These are phyloP conservation scores for Cygnus buccinator DNA, from an alignment of 2,113 vertebrate species.

Conservation along the genomic window DNA sequence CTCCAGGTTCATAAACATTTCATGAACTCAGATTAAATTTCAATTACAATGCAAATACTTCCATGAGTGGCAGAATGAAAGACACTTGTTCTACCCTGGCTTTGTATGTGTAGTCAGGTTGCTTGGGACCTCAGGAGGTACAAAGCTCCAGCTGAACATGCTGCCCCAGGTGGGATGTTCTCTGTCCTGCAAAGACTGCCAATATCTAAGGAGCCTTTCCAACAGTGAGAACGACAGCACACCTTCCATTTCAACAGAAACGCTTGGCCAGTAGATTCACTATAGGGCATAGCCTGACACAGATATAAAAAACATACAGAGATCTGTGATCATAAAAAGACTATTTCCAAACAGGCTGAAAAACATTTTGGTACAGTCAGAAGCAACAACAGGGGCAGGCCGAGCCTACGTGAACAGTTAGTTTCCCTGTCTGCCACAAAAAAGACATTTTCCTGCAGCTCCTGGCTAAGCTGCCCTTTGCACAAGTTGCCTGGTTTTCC, in stretches of 20 bases:
- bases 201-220: background rate
- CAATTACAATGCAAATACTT: conserved; percentile 58
- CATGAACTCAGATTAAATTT: conserved; percentile 68
- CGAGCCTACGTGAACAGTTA: background rate
- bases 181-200: background rate
- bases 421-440: background rate
- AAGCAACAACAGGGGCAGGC: background rate
- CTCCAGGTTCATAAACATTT: conserved; percentile 67
- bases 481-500: background rate
- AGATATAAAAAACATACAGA: background rate
- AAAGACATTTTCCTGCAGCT: background rate
- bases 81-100: background rate
- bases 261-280: background rate
- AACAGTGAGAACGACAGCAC: background rate
- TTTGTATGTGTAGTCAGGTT: background rate
- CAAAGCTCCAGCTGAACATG: background rate
- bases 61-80: background rate
- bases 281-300: background rate
- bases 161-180: background rate
- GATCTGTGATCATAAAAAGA: background rate
- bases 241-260: background rate
- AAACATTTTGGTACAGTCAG: background rate
- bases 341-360: background rate
- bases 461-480: background rate
- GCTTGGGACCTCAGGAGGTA: background rate